These are phyloP conservation scores for Hyposoter didymator DNA, from an alignment of 2,888 invertebrate genomes.

Conservation along the genomic window DNA sequence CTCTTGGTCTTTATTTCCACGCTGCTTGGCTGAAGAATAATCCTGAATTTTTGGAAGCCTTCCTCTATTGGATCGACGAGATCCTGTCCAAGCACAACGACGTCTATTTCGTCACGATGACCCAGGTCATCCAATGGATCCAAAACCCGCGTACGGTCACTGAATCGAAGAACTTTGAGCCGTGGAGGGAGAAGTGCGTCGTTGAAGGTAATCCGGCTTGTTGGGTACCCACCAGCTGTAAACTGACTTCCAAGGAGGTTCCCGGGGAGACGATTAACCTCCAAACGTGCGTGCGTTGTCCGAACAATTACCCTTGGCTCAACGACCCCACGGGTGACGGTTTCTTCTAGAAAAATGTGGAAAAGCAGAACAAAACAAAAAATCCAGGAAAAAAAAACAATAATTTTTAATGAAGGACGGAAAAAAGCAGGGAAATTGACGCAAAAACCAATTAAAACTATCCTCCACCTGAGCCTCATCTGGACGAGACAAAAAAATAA, in stretches of 20 bases:
- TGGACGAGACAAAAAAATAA: conserved; percentile 4
- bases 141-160: conserved; percentile 94
- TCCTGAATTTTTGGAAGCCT: conserved; percentile 96
- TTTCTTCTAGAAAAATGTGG: conserved; percentile 89
- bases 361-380: conserved; percentile 6
- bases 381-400: conserved; percentile 2
- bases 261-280: conserved; percentile 97
- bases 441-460: background rate
- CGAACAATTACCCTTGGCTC: conserved; percentile 97
- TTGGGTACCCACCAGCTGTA: conserved; percentile 96
- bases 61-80: conserved; percentile 97
- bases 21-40: conserved; percentile 97
- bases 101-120: conserved; percentile 97
- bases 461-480: background rate
- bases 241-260: conserved; percentile 95
- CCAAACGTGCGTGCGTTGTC: conserved; percentile 96
- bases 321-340: conserved; percentile 96
- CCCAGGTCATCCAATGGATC: conserved; percentile 98
- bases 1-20: conserved; percentile 96
- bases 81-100: conserved; percentile 93
- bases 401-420: conserved; percentile 14
- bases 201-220: conserved; percentile 94
- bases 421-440: background rate
- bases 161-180: conserved; percentile 96
- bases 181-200: conserved; percentile 97